Percentiles rank a stretch among this genome's conserved stretches.
Conservation (phyloP, 2,888 invertebrate genomes). For the Monoplex corrugatus region DNA sequence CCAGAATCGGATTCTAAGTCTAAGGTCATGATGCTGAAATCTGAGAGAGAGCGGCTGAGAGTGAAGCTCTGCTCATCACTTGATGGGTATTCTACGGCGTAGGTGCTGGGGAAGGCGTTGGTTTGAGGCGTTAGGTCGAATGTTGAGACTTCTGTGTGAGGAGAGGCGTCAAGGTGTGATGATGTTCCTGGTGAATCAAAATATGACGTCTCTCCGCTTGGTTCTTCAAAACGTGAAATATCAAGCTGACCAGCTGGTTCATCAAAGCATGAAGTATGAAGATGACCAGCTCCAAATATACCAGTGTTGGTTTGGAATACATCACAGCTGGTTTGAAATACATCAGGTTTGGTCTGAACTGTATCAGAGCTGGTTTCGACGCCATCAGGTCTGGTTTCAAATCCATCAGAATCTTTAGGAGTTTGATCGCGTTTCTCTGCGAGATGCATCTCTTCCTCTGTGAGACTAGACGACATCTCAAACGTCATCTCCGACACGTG, state of each 20-base stretch:
- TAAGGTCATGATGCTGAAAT: neutral
- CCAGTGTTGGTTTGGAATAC: no score
- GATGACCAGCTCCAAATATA: no score
- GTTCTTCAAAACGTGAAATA: no score
- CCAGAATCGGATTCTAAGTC: constrained; percentile 37
- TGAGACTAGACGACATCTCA: constrained; percentile 5
- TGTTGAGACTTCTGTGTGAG: neutral
- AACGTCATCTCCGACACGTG: constrained; percentile 15
- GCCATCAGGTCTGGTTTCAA: no score
- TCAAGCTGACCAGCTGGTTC: no score
- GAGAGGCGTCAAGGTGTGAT: neutral
- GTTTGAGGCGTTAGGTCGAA: neutral
- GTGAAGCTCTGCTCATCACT: constrained; percentile 33
- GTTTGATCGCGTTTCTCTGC: neutral
- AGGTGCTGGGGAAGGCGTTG: neutral
- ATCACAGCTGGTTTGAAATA: no score
- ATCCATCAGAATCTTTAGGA: neutral
- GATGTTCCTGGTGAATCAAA: neutral
- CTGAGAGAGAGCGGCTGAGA: constrained; percentile 33
- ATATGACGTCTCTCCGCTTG: no score
- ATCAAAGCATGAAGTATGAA: no score
- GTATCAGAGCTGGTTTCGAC: no score
- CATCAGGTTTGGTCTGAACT: no score
- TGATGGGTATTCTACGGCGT: neutral
- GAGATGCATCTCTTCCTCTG: neutral